Evolutionary conservation across 92 coral and sea anemone genomes (phyloP), one percentile per base, ranked within the genome.

Genomic region (Bergia sp.): DNA sequence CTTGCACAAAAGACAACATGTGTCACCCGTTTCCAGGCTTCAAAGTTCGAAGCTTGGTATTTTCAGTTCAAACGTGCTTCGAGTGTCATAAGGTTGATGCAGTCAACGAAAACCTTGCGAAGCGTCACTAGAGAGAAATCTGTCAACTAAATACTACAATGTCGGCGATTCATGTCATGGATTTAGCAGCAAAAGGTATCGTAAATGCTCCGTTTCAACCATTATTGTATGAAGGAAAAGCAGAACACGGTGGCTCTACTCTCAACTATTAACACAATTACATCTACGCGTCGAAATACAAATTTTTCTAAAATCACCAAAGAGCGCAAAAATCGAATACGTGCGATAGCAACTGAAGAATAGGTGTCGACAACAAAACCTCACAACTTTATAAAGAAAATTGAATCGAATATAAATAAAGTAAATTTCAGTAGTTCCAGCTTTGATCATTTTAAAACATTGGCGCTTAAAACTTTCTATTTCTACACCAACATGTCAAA

Each of bases 141-240:
- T 38, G 3, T 41, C 45, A 40, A 5, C 80, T 7, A 41, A 41
- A 76, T 76, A 76, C 47, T 76, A 84, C 44, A 49, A 84, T 84
- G 87, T 84, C 87, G 69, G 79, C 77, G 43, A 69, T 84, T 84
- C 87, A 84, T n/a, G 87, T 84, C 21, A 84, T 84, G 87, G 87
- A 84, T 36, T 71, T 84, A 71, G 87, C 87, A 15, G 36, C 87
- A 84, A 84, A 84, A 84, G 87, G 87, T 84, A 71, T 5, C 47
- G 50, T 76, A 16, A 15, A 1, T 36, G 16, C 42, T 36, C 42
- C 76, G 72, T 72, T 12, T 72, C 42, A 72, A 36, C 9, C 11
- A 40, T 15, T n/a, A 13, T 76, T 45, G 45, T 76, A 76, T 20
- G 29, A 40, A 76, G 47, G 2, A 53, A 76, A 38, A 10, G n/a